These are phyloP conservation scores for Acronicta psi DNA, from an alignment of 2,888 invertebrate species.

Conservation along the genomic window DNA sequence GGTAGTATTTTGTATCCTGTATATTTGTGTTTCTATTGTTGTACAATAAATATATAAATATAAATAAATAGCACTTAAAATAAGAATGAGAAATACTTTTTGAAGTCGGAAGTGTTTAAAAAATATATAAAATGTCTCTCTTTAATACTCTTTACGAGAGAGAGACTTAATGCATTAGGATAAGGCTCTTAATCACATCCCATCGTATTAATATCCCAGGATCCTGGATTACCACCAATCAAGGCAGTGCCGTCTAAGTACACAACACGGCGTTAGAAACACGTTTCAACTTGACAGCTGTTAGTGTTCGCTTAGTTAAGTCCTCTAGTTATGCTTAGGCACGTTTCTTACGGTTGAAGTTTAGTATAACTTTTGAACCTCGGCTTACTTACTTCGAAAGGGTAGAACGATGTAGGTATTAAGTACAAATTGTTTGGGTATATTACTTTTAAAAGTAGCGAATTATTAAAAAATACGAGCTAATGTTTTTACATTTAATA, in stretches of 20 bases:
- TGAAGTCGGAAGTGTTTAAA: too few relatives aligned
- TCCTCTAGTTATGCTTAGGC: conserved; percentile 65
- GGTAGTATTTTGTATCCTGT: too few relatives aligned
- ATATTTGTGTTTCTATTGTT: too few relatives aligned
- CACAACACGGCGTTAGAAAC: conserved; percentile 21
- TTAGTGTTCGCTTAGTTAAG: conserved; percentile 59
- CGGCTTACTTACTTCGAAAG: conserved; percentile 10
- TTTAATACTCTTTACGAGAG: background rate
- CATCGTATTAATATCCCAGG: conserved; percentile 15
- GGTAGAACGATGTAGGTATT: background rate
- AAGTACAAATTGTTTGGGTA: too few relatives aligned
- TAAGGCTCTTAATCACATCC: conserved; percentile 4
- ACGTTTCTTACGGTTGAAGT: conserved; percentile 50
- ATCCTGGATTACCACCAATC: conserved; percentile 39
- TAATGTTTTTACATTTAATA: too few relatives aligned
- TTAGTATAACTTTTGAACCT: conserved; percentile 26
- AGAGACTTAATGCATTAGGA: background rate
- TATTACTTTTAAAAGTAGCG: too few relatives aligned
- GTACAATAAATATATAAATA: too few relatives aligned
- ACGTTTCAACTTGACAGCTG: conserved; percentile 47
- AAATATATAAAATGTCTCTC: too few relatives aligned
- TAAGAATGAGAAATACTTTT: too few relatives aligned
- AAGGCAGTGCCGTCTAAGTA: conserved; percentile 12
- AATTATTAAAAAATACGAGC: background rate
- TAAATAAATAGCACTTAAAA: too few relatives aligned